Evolutionary conservation across 37 sponge, comb jelly and placozoan genomes (phyloP), one percentile per base, ranked within the genome.

Genomic region (Chondrosia reniformis): DNA sequence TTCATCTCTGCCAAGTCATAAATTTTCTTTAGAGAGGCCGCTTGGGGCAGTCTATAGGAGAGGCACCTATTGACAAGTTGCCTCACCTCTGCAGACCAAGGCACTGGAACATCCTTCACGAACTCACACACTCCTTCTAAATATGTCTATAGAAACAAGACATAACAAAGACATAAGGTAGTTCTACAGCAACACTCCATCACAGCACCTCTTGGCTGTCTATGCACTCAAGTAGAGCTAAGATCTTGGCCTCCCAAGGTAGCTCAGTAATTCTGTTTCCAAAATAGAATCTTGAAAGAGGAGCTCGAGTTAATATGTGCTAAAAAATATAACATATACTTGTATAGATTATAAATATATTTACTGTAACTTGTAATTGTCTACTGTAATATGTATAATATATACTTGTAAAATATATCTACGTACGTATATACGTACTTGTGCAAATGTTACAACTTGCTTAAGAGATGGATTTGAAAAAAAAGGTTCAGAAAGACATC

Each of bases 81-180:
- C 56, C 83, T 84, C 74, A 91, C 87, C 27, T 27, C 63, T 33
- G 76, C 58, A 58, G 81, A 84, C 91, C 91, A 91, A 2, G 80
- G 67, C 27, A 63, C 54, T 0, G 24, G 79, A 15, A 67, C 75
- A 31, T 75, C 49, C 21, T 37, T 74, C 30, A 86, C 74, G 5
- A 91, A 41, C 72, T 86, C 84, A 24, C 79, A 56, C 63, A 83
- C 81, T 0, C 64, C 90, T 24, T 40, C 56, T 36, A 89, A 72
- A 25, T 72, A 31, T 24, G 65, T 15, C 90, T 89, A 55, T 28
- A 7, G 4, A 13, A 13, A 6, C 7, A 59, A 6, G 7, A 19
- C 22, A 13, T 19, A 19, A 59, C 61, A 59, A 25, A 59, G 17
- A 6, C 7, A 13, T 59, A 30, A 59, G n/a, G n/a, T n/a, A n/a